Evolutionary conservation across 2,797 vertebrate species (phyloP).

Genomic region (Phoebastria nigripes): DNA sequence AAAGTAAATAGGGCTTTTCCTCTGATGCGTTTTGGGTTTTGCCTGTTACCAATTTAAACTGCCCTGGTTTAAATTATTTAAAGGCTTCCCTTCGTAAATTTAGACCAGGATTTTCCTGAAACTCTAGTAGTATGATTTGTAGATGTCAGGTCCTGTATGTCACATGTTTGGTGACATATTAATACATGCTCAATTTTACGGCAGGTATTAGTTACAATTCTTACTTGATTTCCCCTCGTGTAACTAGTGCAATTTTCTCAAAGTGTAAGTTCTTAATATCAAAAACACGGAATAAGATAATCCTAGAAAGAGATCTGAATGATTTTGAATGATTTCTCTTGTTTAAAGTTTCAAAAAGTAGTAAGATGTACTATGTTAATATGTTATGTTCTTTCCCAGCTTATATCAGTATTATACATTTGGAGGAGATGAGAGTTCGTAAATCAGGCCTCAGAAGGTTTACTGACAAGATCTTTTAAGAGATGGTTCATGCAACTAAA

Average conservation of each 20-base stretch:
- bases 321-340: not conserved
- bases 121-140: not conserved
- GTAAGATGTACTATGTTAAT: not conserved
- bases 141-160: not conserved
- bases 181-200: not conserved
- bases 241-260: not conserved
- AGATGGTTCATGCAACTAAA: not conserved
- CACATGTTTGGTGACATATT: not conserved
- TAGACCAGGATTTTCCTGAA: slow-evolving; percentile 36
- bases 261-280: not conserved
- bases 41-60: slow-evolving; percentile 25
- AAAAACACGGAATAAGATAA: not conserved
- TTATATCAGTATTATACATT: not conserved
- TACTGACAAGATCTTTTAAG: not conserved
- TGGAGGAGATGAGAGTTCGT: not conserved
- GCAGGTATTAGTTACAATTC: not conserved
- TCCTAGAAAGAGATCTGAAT: not conserved
- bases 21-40: not conserved
- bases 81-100: slow-evolving; percentile 17
- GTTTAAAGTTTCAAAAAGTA: not conserved
- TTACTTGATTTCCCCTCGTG: not conserved
- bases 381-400: not conserved
- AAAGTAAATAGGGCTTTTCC: not conserved
- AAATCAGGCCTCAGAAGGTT: not conserved
- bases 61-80: slow-evolving; percentile 10